Evolutionary conservation across 2,797 vertebrate genomes (phyloP), one percentile per base, ranked within the genome.

Genomic region (Gymnopithys bicolor): DNA sequence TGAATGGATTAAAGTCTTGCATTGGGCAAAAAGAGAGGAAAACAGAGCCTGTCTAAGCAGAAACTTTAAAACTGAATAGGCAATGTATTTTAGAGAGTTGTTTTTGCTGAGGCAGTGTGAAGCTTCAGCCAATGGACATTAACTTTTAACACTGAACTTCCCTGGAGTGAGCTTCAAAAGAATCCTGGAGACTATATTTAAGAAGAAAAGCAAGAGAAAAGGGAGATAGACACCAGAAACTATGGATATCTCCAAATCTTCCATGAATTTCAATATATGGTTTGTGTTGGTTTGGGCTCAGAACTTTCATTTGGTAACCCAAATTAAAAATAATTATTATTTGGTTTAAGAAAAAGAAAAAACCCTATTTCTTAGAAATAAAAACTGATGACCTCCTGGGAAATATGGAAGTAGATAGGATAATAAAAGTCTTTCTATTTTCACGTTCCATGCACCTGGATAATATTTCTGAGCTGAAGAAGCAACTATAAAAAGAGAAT

Each of bases 101-200:
- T 56, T 48, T 76, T 82, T 60, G n/a, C n/a, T 53, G 85, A 83
- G 53, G 45, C 9, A 78, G 53, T 75, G 17, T 51, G 70, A 84
- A 90, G 19, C 4, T 46, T 82, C 30, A 75, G 84, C 23, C 49
- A 75, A 24, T 17, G 27, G 43, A 66, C 63, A 84, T 92, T 90
- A 94, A 90, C 84, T 90, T 96, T 94, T 89, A 93, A 87, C 67
- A 82, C 4, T 33, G 48, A 90, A 13, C 30, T 77, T 87, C 49
- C 53, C 87, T 35, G 17, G 37, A 75, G 51, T n/a, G 58, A 58
- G 15, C 62, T 87, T 94, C 91, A 84, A 94, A 93, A 74, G 58
- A 87, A 75, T 7, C 7, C 10, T 13, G 24, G 19, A 43, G 51
- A n/a, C 24, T 69, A 5, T 15, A 11, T 49, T 92, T 87, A 71